Base-by-base conservation (phyloP, 1,140 invertebrate genomes). In the Ephestia elutella region DNA sequence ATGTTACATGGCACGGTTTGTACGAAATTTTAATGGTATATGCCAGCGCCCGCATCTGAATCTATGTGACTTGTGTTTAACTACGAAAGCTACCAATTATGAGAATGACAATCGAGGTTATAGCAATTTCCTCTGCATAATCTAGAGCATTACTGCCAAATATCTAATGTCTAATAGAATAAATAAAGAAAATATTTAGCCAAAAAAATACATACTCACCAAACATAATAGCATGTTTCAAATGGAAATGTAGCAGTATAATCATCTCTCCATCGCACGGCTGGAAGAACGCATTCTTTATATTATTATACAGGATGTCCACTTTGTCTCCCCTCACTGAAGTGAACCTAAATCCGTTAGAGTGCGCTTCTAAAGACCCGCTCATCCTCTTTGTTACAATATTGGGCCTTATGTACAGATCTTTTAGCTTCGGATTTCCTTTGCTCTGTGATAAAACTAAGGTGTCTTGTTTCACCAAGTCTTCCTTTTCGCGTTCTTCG, bases 211-310 rank as follows among this genome's bases (percentile, higher is more conserved):
- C 4, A 15, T 18, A 77, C 83, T 87, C 65, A 62, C 98, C 98
- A 92, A 99, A 99, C 95, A 99, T 95, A 63, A 99, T 99, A 25
- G 98, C 97, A 87, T 99, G 96, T 90, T 98, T 99, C 25, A 99
- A 90, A 90, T 99, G 97, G 82, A 99, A 99, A 92, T 99, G 99
- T 50, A 99, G 90, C 7, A 99, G 88, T 80, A 99, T 99, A 56
- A 99, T 99, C 98, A 99, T 99, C 91, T 99, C 99, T 60, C 97
- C 96, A 89, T 99, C 98, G 87, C 98, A 99, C 0, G 99, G 98
- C 90, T 99, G 98, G 89, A 99, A 99, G 89, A 99, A 99, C 5
- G 99, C 98, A 86, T 99, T 98, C 82, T 99, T 99, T 65, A 99
- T 99, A 86, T 99, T 99, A 90, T 99, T 99, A 80, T 99, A 99